phyloP scores from a whole-genome alignment of 2,888 invertebrate species.

The Margaritifera margaritifera region DNA sequence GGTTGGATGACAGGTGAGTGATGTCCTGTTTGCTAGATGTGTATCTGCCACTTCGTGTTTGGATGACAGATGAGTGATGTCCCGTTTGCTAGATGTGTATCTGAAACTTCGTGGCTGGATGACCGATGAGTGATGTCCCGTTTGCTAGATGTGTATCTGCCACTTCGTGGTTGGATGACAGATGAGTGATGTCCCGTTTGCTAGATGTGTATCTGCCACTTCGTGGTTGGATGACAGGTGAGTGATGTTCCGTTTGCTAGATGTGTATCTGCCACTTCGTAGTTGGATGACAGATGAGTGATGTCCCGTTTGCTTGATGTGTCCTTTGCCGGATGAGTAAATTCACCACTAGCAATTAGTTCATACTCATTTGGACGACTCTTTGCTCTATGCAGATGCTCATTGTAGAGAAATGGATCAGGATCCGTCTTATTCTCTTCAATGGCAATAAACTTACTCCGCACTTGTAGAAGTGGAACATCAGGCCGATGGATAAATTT shows the following conservation, averaged over 20 bases:
- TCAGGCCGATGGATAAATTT: neutral
- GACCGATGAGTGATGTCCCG: too few species aligned
- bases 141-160: too few species aligned
- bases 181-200: too few species aligned
- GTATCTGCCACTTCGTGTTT: too few species aligned
- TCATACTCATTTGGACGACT: neutral
- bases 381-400: neutral
- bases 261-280: neutral
- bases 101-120: constrained; percentile 14
- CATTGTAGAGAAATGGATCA: constrained; percentile 9
- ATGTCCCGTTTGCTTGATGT: constrained; percentile 5
- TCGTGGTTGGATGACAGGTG: neutral
- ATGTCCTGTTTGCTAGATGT: too few species aligned
- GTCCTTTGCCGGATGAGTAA: neutral
- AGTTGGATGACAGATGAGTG: neutral
- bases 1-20: too few species aligned
- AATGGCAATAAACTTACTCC: constrained; percentile 20
- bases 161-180: too few species aligned
- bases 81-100: constrained; percentile 1
- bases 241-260: constrained; percentile 1
- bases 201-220: too few species aligned
- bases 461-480: constrained; percentile 17
- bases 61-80: too few species aligned
- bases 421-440: constrained; percentile 23
- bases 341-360: constrained; percentile 6